These are phyloP conservation scores for Periphyllus acericola DNA, from an alignment of 2,888 invertebrate species.

Conservation along the genomic window DNA sequence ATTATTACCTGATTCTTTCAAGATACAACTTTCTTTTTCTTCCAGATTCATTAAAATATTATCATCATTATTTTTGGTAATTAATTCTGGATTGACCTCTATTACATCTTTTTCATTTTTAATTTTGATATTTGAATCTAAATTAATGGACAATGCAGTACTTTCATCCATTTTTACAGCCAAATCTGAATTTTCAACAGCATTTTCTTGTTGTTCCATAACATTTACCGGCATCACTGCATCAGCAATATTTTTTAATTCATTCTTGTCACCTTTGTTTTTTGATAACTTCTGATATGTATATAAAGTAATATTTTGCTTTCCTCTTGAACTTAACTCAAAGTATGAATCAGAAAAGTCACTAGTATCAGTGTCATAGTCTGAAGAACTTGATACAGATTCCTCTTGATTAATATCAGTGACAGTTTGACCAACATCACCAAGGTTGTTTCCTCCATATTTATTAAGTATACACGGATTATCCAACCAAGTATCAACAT, in stretches of 20 bases:
- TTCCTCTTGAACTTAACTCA: not conserved
- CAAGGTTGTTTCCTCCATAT: slow-evolving; percentile 15
- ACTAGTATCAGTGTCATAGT: slow-evolving; percentile 34
- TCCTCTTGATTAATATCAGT: not conserved
- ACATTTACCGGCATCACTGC: not conserved
- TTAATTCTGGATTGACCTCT: not conserved
- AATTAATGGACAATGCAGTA: not conserved
- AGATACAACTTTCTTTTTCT: not conserved
- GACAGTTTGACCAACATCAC: not conserved
- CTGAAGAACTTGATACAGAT: slow-evolving; percentile 19
- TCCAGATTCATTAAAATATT: not conserved
- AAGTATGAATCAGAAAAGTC: slow-evolving; percentile 23
- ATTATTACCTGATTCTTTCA: slow-evolving; percentile 29
- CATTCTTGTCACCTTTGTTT: not conserved
- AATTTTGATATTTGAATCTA: not conserved
- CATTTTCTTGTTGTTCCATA: not conserved
- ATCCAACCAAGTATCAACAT: slow-evolving; percentile 28
- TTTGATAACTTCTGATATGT: not conserved
- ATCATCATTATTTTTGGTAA: not conserved
- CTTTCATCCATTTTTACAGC: not conserved
- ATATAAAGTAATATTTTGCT: slow-evolving; percentile 14
- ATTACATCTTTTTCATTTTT: not conserved
- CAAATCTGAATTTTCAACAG: not conserved
- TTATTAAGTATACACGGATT: slow-evolving; percentile 26
- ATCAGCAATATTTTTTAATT: not conserved